phyloP scores from a whole-genome alignment of 2,797 vertebrate species.

The Sebastes jordani region DNA sequence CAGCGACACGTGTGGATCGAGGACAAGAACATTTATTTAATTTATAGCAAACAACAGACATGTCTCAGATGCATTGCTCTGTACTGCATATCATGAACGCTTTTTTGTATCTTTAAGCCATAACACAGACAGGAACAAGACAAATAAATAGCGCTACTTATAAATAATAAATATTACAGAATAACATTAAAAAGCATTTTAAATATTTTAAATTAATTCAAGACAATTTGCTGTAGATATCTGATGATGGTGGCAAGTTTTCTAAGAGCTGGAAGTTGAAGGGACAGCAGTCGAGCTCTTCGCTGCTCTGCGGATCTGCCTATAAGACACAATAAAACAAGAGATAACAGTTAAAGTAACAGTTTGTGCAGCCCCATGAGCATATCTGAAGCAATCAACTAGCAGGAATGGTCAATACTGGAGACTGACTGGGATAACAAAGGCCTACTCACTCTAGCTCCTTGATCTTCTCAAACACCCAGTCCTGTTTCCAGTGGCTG shows the following conservation, averaged over 20 bases:
- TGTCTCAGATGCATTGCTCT: neutral
- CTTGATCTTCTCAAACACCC: constrained; percentile 70
- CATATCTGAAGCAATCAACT: neutral
- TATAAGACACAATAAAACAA: constrained; percentile 41
- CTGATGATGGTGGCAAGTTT: neutral
- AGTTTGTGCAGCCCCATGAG: neutral
- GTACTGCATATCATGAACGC: neutral
- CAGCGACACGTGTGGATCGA: neutral
- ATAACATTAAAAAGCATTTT: constrained; percentile 13
- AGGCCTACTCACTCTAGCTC: constrained; percentile 67
- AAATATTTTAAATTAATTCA: constrained; percentile 44
- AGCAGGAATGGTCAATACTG: neutral
- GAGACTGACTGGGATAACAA: neutral
- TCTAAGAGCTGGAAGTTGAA: constrained; percentile 7
- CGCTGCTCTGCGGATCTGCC: constrained; percentile 24
- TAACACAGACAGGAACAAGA: neutral
- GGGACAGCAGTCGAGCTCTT: neutral
- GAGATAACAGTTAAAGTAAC: neutral
- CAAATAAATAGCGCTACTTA: constrained; percentile 59
- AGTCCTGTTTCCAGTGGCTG: constrained; percentile 74
- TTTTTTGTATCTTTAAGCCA: neutral
- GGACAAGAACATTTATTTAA: constrained; percentile 39
- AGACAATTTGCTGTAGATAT: neutral
- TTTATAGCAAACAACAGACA: neutral
- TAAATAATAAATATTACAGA: constrained; percentile 67